Base-by-base conservation (phyloP, 2,888 invertebrate genomes). In the Coenonympha glycerion region DNA sequence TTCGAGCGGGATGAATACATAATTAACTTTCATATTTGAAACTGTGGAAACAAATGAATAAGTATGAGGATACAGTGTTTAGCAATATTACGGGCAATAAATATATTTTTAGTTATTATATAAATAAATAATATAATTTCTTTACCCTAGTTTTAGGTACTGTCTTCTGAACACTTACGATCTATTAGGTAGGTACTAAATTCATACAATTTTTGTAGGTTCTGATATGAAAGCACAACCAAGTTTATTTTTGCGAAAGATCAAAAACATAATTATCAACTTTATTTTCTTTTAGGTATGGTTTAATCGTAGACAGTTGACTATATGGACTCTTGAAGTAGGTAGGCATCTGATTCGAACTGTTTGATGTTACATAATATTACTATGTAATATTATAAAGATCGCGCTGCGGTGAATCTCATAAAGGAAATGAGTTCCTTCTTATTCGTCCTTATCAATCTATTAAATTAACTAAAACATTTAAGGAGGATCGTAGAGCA, bases 401-500 rank as follows among this genome's bases (percentile, higher is more conserved):
- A 55, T 56, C 47, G 48, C 50, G 52, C 45, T 52, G 51, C 53
- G 53, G 49, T 51, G 47, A 48, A 47, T 51, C 47, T 49, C 21
- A 55, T n/a, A 53, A 52, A 59, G 50, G 52, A 57, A 55, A 57
- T 52, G 57, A 57, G 49, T 55, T 57, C 15, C 16, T 16, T 16
- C 55, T 55, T 55, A 57, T 56, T 61, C 62, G 57, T 49, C 61
- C 62, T 66, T 71, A 73, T 58, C 68, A 68, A 69, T 68, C 68
- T 71, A 71, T 64, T 66, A 69, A 71, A 71, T 66, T 71, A 76
- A 67, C 60, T 64, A 63, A 62, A 64, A 62, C 66, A 73, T 22
- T 18, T 37, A 73, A 69, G 71, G 66, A 73, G 68, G 74, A 75
- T 73, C 52, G 58, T 62, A 49, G 77, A 81, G 79, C 61, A 79